Percentiles rank a stretch among this genome's conserved stretches.
These are phyloP conservation scores for Parnassius mnemosyne DNA, from an alignment of 2,888 invertebrate genomes.

Conservation along the genomic window DNA sequence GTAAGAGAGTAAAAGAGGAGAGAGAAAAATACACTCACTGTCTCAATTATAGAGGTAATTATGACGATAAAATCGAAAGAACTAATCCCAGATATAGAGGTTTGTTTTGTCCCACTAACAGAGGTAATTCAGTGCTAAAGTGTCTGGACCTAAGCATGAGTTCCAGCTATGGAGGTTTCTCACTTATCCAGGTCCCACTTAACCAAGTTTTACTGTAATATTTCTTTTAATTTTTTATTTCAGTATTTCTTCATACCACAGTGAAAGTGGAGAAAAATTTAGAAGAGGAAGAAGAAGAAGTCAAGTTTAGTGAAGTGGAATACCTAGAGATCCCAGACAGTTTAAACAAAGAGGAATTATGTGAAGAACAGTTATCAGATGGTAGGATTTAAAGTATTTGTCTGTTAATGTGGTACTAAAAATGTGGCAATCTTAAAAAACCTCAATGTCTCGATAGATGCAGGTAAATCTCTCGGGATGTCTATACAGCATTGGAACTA, in stretches of 20 bases:
- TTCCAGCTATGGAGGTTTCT: no score
- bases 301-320: constrained; percentile 42
- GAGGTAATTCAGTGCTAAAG: no score
- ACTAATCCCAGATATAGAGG: no score
- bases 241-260: constrained; percentile 5
- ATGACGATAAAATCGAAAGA: no score
- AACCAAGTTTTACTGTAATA: no score
- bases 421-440: background rate
- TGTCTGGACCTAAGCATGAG: no score
- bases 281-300: background rate
- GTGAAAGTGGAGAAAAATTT: constrained; percentile 5
- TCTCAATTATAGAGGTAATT: no score
- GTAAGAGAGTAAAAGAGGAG: no score
- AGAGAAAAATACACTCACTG: no score
- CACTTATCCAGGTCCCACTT: no score
- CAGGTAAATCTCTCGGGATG: background rate
- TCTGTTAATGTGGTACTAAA: background rate
- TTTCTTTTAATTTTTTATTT: constrained; percentile 4
- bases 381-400: constrained; percentile 7
- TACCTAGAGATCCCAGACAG: constrained; percentile 44
- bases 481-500: background rate
- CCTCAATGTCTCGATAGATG: background rate
- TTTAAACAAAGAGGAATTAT: background rate
- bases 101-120: no score
- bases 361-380: background rate